Conservation (phyloP, 2,113 vertebrate species). For the Vimba vimba region DNA sequence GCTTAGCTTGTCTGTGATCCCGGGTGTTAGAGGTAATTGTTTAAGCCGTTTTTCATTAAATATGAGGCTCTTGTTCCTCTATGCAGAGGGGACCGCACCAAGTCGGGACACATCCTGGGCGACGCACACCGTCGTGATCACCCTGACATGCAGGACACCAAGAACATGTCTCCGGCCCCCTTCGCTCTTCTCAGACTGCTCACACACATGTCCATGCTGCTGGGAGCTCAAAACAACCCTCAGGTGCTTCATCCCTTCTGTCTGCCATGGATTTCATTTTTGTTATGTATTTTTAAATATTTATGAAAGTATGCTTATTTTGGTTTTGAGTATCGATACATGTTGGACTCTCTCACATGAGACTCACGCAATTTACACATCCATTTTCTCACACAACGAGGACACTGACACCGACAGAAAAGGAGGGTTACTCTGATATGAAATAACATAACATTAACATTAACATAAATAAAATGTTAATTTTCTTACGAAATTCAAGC, state of each 20-base stretch:
- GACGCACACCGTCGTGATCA: slow-evolving; percentile 63
- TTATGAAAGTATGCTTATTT: background rate
- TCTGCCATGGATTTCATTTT: background rate
- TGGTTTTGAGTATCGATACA: background rate
- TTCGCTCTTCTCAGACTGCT: slow-evolving; percentile 82
- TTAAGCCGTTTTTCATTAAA: background rate
- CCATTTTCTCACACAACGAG: too few relatives aligned
- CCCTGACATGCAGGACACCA: slow-evolving; percentile 74
- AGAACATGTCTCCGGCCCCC: slow-evolving; percentile 74
- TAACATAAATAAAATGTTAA: too few relatives aligned
- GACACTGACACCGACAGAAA: too few relatives aligned
- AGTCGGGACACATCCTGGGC: slow-evolving; percentile 87
- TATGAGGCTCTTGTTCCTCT: background rate
- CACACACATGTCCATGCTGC: slow-evolving; percentile 86
- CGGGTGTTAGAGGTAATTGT: background rate
- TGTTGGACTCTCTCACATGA: too few relatives aligned
- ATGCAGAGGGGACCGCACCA: slow-evolving; percentile 82
- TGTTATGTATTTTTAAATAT: background rate
- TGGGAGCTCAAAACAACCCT: slow-evolving; percentile 72
- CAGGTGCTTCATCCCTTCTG: slow-evolving; percentile 75
- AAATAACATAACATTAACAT: too few relatives aligned
- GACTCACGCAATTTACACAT: too few relatives aligned
- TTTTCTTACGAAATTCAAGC: too few relatives aligned
- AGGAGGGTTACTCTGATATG: too few relatives aligned
- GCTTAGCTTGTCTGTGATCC: too few relatives aligned